A percentile compares a stretch with the other conserved stretches of the same genome.
phyloP scores from a whole-genome alignment of 2,888 invertebrate species.

The Branchipolynoe longqiensis region DNA sequence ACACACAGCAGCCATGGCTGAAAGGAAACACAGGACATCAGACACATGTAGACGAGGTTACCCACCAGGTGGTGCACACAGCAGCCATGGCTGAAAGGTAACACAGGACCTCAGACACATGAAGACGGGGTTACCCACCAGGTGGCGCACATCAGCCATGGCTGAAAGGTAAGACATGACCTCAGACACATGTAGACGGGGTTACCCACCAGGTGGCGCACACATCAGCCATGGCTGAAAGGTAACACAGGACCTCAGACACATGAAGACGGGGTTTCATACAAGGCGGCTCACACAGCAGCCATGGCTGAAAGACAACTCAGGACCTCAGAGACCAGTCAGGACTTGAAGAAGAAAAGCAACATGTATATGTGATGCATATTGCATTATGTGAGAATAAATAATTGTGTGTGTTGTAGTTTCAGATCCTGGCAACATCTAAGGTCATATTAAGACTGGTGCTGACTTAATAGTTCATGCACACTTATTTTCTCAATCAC shows the following conservation, averaged over 20 bases:
- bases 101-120: not conserved
- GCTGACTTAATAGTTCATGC: no score
- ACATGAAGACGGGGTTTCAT: not conserved
- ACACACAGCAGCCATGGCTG: not conserved
- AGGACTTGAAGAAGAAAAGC: no score
- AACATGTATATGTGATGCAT: no score
- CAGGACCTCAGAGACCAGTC: not conserved
- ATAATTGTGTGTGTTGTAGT: no score
- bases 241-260: not conserved
- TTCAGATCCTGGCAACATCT: no score
- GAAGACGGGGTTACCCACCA: not conserved
- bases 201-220: conserved; percentile 26
- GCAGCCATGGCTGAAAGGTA: not conserved
- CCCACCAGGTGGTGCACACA: not conserved
- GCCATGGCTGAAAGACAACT: not conserved
- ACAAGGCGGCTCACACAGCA: not conserved
- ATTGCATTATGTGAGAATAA: no score
- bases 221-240: not conserved
- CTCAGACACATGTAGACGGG: conserved; percentile 44
- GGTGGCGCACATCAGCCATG: not conserved
- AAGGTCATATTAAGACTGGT: no score
- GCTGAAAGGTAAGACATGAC: no score
- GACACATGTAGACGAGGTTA: not conserved
- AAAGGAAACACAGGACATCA: not conserved
- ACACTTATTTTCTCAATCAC: no score